Base-by-base conservation (phyloP, 2,888 invertebrate species). In the Tetrapedia diversipes region DNA sequence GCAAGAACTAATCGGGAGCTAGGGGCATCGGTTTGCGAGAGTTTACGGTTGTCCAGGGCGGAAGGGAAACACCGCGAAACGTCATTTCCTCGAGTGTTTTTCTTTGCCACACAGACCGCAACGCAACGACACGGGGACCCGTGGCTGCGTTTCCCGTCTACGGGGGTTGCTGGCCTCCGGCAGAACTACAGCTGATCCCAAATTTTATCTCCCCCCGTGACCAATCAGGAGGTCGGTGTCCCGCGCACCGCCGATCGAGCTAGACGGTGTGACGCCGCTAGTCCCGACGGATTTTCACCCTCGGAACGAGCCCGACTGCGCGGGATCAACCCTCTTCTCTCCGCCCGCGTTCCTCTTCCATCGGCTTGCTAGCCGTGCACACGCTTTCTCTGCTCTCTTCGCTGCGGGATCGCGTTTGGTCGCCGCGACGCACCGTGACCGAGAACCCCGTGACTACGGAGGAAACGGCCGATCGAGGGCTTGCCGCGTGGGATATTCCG, bases 211-310 rank as follows among this genome's bases (percentile, higher is more conserved):
- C 65, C 65, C 75, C 69, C 61, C 69, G 75, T 73, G 81, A 81
- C 75, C 82, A 79, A 81, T 84, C 76, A 76, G 77, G 81, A 84
- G 81, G 79, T 84, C 84, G 83, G 70, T 65, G 83, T 81, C 74
- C 84, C 75, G 67, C 60, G 64, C 65, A 69, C 67, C n/a, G n/a
- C n/a, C n/a, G 81, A 77, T 72, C 59, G 64, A 79, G 77, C 79
- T 85, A 84, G 84, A 84, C 84, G 66, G 85, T 82, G 83, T 83
- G 84, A 83, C 84, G 84, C 84, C 84, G 47, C 70, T 49, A 77
- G 80, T 80, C 82, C 77, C 84, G 82, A 72, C 72, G 84, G 86
- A 86, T 87, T 87, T 87, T 86, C 87, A 88, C 80, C 84, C 84
- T 79, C 77, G 77, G 69, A 82, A 83, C 80, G 65, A 57, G 51